These are phyloP conservation scores for Dryoscopus gambensis DNA, from an alignment of 2,113 vertebrate species.

Conservation along the genomic window DNA sequence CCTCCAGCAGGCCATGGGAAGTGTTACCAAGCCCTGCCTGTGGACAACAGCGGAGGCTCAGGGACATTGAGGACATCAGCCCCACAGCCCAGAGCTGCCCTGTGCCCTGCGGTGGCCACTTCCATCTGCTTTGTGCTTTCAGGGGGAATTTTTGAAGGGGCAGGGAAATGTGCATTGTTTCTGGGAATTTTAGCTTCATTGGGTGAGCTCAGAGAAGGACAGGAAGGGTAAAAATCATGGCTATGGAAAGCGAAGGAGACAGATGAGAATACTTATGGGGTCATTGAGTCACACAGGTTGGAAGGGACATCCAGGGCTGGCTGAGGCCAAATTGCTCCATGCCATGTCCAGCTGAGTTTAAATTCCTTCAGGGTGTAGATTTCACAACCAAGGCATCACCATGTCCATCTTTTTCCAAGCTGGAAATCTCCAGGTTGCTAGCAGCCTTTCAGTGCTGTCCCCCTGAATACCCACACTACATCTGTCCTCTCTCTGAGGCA, in stretches of 20 bases:
- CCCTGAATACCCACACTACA: not conserved
- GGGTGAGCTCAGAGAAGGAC: not conserved
- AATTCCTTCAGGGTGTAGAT: not conserved
- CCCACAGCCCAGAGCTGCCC: not conserved
- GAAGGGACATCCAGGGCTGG: not conserved
- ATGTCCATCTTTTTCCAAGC: not conserved
- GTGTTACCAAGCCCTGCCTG: not conserved
- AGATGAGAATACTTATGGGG: not conserved
- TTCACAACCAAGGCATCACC: not conserved
- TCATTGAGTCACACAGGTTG: not conserved
- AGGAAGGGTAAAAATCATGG: not conserved
- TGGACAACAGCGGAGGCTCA: rapidly evolving
- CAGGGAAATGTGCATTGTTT: not conserved
- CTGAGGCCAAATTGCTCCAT: not conserved
- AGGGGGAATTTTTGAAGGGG: not conserved
- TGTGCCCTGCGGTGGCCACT: not conserved
- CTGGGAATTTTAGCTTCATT: not conserved
- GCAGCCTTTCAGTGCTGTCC: not conserved
- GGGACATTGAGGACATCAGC: not conserved
- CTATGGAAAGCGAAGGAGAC: not conserved
- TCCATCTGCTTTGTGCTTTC: not conserved
- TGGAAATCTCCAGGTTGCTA: not conserved
- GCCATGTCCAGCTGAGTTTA: not conserved
- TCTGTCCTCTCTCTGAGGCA: not conserved
- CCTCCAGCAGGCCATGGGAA: not conserved